Conservation (phyloP, 2,888 invertebrate species). For the Digitonthophagus gazella region DNA sequence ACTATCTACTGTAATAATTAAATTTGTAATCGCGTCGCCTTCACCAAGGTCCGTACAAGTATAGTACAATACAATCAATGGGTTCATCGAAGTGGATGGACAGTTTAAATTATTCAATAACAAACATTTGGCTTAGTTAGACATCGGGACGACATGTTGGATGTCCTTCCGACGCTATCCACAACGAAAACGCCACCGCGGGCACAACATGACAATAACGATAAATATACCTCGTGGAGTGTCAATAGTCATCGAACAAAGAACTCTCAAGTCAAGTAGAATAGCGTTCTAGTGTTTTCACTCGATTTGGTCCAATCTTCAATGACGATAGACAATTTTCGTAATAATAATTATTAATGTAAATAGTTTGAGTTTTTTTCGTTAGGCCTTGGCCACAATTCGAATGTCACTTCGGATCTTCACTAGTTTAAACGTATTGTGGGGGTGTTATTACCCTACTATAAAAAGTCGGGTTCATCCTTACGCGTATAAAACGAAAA, state of each 20-base stretch:
- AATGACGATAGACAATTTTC: neutral
- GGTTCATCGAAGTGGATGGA: conserved; percentile 43
- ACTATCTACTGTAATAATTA: neutral
- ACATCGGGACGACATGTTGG: neutral
- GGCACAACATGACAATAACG: conserved; percentile 12
- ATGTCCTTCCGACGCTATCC: neutral
- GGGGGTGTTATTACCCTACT: neutral
- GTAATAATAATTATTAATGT: neutral
- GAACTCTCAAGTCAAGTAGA: neutral
- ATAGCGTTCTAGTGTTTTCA: neutral
- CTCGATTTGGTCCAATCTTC: too few relatives aligned
- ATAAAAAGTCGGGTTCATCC: neutral
- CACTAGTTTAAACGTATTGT: neutral
- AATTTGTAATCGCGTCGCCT: conserved; percentile 20
- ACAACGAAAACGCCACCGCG: conserved; percentile 2
- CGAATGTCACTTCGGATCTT: neutral
- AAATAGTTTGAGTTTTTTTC: neutral
- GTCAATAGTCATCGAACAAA: neutral
- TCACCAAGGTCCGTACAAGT: conserved; percentile 38
- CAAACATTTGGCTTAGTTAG: conserved; percentile 21
- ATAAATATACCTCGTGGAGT: neutral
- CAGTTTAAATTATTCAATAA: conserved; percentile 38
- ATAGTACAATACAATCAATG: conserved; percentile 41
- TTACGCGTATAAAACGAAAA: neutral
- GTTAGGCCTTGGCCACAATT: conserved; percentile 7